phyloP scores from a whole-genome alignment of 1,140 invertebrate genomes.

The Diuraphis noxia region DNA sequence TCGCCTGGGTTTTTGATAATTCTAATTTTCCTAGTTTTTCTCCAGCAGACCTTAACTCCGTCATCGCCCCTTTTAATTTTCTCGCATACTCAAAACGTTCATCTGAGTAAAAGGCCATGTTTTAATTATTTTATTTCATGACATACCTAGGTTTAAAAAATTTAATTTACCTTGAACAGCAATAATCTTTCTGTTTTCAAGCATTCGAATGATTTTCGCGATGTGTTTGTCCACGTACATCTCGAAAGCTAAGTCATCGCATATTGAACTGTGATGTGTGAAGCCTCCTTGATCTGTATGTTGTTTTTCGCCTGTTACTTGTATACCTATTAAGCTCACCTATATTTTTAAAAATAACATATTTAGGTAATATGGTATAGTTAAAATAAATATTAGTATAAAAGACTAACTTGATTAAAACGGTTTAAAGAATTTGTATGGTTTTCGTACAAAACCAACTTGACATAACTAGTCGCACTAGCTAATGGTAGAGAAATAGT shows the following conservation, averaged over 20 bases:
- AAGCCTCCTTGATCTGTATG: slow-evolving; percentile 15
- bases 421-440: slow-evolving; percentile 74
- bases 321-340: slow-evolving; percentile 76
- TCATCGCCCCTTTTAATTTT: slow-evolving; percentile 82
- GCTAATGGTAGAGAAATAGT: slow-evolving; percentile 73
- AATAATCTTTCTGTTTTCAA: slow-evolving; percentile 83
- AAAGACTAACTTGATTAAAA: slow-evolving; percentile 75
- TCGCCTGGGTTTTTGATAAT: slow-evolving; percentile 86
- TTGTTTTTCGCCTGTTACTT: slow-evolving; percentile 73
- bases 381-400: slow-evolving; percentile 10
- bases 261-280: slow-evolving; percentile 70
- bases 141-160: neutral
- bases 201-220: slow-evolving; percentile 80
- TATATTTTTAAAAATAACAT: slow-evolving; percentile 56
- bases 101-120: slow-evolving; percentile 63
- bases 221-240: slow-evolving; percentile 97
- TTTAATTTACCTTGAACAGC: slow-evolving; percentile 70
- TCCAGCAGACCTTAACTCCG: slow-evolving; percentile 78
- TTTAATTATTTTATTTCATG: neutral
- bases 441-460: slow-evolving; percentile 81
- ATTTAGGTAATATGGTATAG: neutral
- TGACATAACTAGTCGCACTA: slow-evolving; percentile 74
- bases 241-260: slow-evolving; percentile 93
- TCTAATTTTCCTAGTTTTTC: slow-evolving; percentile 88
- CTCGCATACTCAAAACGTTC: slow-evolving; percentile 91